phyloP scores from a whole-genome alignment of 2,888 invertebrate species.

The Amphipoea lucens region DNA sequence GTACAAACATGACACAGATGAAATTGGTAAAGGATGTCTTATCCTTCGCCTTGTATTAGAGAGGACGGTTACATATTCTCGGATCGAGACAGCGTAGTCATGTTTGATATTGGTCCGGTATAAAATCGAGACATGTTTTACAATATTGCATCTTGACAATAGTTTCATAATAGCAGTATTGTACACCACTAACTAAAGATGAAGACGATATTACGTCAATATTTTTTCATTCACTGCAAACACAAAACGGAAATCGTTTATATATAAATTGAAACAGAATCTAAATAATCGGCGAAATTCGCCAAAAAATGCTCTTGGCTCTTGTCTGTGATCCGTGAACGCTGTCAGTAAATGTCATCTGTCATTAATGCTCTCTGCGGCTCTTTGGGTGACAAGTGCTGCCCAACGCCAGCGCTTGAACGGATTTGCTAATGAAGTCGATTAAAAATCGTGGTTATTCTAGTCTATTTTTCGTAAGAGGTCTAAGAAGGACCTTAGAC shows the following conservation, averaged over 20 bases:
- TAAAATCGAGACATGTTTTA: slow-evolving; percentile 74
- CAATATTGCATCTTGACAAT: slow-evolving; percentile 70
- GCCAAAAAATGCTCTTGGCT: slow-evolving; percentile 22
- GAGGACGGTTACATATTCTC: slow-evolving; percentile 68
- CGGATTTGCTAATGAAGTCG: neutral
- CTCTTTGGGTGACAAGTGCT: neutral
- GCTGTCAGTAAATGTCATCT: neutral
- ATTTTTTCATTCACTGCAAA: slow-evolving; percentile 28
- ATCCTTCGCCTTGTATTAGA: slow-evolving; percentile 66
- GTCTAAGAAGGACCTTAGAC: neutral
- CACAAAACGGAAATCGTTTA: slow-evolving; percentile 21
- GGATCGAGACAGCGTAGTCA: slow-evolving; percentile 67
- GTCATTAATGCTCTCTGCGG: too few relatives aligned
- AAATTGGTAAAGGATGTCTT: slow-evolving; percentile 69
- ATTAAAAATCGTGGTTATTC: too few relatives aligned
- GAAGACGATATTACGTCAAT: slow-evolving; percentile 3
- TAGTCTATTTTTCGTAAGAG: neutral
- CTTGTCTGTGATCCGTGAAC: neutral
- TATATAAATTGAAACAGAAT: slow-evolving; percentile 16
- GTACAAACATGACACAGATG: slow-evolving; percentile 76
- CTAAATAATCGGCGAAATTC: slow-evolving; percentile 29
- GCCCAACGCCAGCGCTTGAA: neutral
- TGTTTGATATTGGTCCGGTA: slow-evolving; percentile 62
- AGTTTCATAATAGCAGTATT: slow-evolving; percentile 75
- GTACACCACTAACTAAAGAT: neutral